These are phyloP conservation scores for Colletes latitarsis DNA, from an alignment of 1,140 invertebrate genomes.

Conservation along the genomic window DNA sequence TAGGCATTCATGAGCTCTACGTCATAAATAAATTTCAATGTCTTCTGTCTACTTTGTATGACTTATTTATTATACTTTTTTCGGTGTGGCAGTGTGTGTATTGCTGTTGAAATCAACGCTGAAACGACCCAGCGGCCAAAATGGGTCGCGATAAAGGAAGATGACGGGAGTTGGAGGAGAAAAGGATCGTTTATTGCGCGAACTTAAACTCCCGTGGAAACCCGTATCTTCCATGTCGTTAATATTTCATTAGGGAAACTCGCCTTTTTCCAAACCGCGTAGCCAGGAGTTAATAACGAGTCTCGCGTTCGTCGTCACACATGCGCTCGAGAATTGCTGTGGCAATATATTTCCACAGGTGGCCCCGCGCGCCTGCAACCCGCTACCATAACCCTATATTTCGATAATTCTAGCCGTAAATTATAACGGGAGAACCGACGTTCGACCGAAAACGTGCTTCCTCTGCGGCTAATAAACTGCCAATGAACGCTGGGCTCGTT, in stretches of 20 bases:
- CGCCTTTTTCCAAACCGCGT: constrained; percentile 33
- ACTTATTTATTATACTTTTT: too few species aligned
- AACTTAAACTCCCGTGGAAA: constrained; percentile 41
- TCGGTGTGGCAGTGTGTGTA: too few species aligned
- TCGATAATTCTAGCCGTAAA: constrained; percentile 55
- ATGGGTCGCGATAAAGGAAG: too few species aligned
- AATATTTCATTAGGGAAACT: constrained; percentile 64
- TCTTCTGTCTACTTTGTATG: too few species aligned
- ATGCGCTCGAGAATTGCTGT: not conserved
- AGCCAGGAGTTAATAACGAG: constrained; percentile 55
- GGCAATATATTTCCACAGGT: constrained; percentile 48
- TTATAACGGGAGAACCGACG: constrained; percentile 5
- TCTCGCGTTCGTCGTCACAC: constrained; percentile 42
- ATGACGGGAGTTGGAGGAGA: constrained; percentile 12
- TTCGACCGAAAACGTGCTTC: constrained; percentile 31
- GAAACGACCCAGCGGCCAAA: too few species aligned
- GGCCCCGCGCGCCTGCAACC: constrained; percentile 4
- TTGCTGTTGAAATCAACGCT: too few species aligned
- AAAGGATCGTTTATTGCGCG: constrained; percentile 39
- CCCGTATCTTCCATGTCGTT: constrained; percentile 55
- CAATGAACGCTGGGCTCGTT: constrained; percentile 5
- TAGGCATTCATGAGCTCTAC: too few species aligned
- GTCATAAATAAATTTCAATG: too few species aligned
- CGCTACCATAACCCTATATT: constrained; percentile 54
- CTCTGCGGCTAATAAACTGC: constrained; percentile 34